Percentiles rank a stretch among this genome's conserved stretches.
Conservation (phyloP, 1,140 invertebrate species). For the Maniola jurtina region DNA sequence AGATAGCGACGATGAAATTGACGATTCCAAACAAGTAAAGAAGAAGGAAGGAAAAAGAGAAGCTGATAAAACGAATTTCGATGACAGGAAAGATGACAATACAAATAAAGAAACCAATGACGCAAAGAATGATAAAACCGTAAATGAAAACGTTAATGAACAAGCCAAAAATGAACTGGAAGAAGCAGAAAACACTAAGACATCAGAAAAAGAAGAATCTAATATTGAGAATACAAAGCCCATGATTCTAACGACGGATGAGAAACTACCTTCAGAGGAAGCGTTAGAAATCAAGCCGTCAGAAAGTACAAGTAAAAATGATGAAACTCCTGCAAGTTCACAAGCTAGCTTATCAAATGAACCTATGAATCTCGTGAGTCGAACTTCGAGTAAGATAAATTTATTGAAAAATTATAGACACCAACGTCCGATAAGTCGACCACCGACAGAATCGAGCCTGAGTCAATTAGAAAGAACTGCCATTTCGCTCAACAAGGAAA, state of each 20-base stretch:
- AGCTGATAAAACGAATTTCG: slow-evolving; percentile 29
- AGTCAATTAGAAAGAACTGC: slow-evolving; percentile 71
- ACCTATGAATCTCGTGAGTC: slow-evolving; percentile 38
- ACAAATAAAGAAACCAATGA: slow-evolving; percentile 12
- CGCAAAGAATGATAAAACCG: slow-evolving; percentile 22
- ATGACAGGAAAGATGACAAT: slow-evolving; percentile 17
- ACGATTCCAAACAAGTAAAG: slow-evolving; percentile 20
- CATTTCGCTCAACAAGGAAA: slow-evolving; percentile 62
- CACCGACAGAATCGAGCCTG: slow-evolving; percentile 64
- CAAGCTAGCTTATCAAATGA: slow-evolving; percentile 33
- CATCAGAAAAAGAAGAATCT: slow-evolving; percentile 20
- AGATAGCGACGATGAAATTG: slow-evolving; percentile 66
- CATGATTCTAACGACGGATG: slow-evolving; percentile 67
- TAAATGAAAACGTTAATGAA: slow-evolving; percentile 2
- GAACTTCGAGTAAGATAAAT: slow-evolving; percentile 66
- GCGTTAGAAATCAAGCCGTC: slow-evolving; percentile 52
- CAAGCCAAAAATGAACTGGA: background rate
- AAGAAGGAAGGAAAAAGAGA: slow-evolving; percentile 23
- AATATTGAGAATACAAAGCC: slow-evolving; percentile 33
- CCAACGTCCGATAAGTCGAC: slow-evolving; percentile 53
- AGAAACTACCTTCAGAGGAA: slow-evolving; percentile 69
- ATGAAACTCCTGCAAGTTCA: slow-evolving; percentile 17
- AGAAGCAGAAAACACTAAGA: slow-evolving; percentile 18
- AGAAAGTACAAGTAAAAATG: slow-evolving; percentile 27
- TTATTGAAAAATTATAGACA: slow-evolving; percentile 77